Conservation (phyloP, 92 coral and sea anemone genomes). For the Plumapathes pennacea region DNA sequence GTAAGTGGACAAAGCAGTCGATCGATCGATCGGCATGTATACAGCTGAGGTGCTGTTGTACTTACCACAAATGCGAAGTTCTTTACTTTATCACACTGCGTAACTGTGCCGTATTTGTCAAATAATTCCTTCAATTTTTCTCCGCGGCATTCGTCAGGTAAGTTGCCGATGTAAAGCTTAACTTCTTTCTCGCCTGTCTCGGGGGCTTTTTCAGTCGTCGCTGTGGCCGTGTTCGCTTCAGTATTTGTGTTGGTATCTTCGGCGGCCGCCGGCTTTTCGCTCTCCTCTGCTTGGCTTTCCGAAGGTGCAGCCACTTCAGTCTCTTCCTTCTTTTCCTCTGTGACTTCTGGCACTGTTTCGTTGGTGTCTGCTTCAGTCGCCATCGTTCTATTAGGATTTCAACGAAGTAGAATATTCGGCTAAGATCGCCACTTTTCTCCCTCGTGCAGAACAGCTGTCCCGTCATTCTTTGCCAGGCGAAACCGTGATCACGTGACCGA, state of each 20-base stretch:
- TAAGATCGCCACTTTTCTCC: slow-evolving; percentile 27
- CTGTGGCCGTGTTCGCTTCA: too few species aligned
- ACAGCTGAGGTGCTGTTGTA: not conserved
- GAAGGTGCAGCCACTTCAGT: slow-evolving; percentile 21
- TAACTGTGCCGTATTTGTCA: slow-evolving; percentile 78
- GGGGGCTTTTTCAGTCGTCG: slow-evolving; percentile 7
- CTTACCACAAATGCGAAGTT: slow-evolving; percentile 98
- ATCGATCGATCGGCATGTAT: not conserved
- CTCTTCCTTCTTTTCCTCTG: not conserved
- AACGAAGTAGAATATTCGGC: not conserved
- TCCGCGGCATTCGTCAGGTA: slow-evolving; percentile 86
- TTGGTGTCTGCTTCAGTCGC: slow-evolving; percentile 22
- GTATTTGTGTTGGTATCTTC: too few species aligned
- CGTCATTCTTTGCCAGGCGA: not conserved
- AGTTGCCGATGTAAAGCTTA: slow-evolving; percentile 88
- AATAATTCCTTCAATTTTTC: slow-evolving; percentile 70
- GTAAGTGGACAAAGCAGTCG: not conserved
- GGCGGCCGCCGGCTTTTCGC: too few species aligned
- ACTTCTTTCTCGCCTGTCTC: slow-evolving; percentile 32
- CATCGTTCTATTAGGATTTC: not conserved
- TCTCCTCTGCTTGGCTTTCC: slow-evolving; percentile 18
- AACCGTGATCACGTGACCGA: too few species aligned
- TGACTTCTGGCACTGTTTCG: not conserved
- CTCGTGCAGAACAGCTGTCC: slow-evolving; percentile 7
- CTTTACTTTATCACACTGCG: slow-evolving; percentile 92